These are phyloP conservation scores for Aegotheles bennettii DNA, from an alignment of 2,113 vertebrate genomes.

Conservation along the genomic window DNA sequence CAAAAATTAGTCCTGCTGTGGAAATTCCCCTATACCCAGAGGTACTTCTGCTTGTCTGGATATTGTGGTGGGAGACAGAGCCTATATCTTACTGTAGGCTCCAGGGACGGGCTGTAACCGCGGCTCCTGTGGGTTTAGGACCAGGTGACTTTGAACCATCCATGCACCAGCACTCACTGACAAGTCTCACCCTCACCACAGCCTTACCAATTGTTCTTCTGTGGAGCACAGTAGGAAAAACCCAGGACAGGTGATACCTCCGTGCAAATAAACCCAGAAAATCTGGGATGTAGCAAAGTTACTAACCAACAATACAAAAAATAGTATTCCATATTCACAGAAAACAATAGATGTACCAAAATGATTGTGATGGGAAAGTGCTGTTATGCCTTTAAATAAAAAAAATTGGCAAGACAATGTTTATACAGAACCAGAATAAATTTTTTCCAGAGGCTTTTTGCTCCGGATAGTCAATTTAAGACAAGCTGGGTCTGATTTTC, in stretches of 20 bases:
- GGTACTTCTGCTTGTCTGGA: background rate
- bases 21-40: background rate
- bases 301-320: background rate
- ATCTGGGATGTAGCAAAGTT: background rate
- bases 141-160: background rate
- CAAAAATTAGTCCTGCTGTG: background rate
- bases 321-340: background rate
- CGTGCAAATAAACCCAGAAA: background rate
- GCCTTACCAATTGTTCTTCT: background rate
- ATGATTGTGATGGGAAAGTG: background rate
- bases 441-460: background rate
- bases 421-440: background rate
- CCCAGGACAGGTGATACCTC: background rate
- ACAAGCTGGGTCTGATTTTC: background rate
- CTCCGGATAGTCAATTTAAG: background rate
- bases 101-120: background rate
- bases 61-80: background rate
- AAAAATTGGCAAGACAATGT: background rate
- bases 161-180: background rate
- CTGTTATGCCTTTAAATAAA: background rate
- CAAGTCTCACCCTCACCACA: background rate
- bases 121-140: background rate
- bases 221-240: background rate
- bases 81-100: background rate
- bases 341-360: background rate